Percentiles rank a stretch among this genome's conserved stretches.
Evolutionary conservation across 2,113 vertebrate genomes (phyloP).

Genomic region (Corythornis cristatus): DNA sequence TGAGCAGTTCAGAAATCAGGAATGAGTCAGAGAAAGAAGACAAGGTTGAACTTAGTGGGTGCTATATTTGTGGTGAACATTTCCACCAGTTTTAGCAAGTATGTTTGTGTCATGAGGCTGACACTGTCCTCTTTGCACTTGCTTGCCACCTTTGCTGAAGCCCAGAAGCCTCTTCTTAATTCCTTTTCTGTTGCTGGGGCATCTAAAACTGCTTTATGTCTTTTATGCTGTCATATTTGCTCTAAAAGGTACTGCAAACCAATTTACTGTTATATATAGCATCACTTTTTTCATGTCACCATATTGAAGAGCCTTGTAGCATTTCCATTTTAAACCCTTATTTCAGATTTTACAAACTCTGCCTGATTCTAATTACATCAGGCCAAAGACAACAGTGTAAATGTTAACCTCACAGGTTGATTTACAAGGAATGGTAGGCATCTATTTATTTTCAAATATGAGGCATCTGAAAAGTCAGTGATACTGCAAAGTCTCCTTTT

Average conservation of each 20-base stretch:
- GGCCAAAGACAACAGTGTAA: not conserved
- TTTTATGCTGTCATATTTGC: slow-evolving; percentile 6
- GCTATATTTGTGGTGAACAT: not conserved
- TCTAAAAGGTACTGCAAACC: not conserved
- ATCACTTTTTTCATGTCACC: not conserved
- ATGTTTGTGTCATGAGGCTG: not conserved
- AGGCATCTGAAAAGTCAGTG: not conserved
- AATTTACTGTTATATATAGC: not conserved
- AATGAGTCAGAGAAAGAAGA: not conserved
- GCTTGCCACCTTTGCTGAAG: not conserved
- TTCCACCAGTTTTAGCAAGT: not conserved
- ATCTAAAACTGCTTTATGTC: not conserved
- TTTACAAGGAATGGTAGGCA: not conserved
- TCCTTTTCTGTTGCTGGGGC: not conserved
- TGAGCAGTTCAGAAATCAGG: not conserved
- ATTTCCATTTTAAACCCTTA: not conserved
- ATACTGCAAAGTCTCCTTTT: not conserved
- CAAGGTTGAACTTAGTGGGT: not conserved
- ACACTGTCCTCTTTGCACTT: not conserved
- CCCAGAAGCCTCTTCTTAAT: not conserved
- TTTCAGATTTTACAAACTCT: slow-evolving; percentile 25
- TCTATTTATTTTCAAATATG: slow-evolving; percentile 41
- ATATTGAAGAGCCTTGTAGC: not conserved
- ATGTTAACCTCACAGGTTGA: not conserved
- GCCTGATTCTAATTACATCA: slow-evolving; percentile 5